Evolutionary conservation across 2,113 vertebrate species (phyloP).

Genomic region (Neotoma lepida): DNA sequence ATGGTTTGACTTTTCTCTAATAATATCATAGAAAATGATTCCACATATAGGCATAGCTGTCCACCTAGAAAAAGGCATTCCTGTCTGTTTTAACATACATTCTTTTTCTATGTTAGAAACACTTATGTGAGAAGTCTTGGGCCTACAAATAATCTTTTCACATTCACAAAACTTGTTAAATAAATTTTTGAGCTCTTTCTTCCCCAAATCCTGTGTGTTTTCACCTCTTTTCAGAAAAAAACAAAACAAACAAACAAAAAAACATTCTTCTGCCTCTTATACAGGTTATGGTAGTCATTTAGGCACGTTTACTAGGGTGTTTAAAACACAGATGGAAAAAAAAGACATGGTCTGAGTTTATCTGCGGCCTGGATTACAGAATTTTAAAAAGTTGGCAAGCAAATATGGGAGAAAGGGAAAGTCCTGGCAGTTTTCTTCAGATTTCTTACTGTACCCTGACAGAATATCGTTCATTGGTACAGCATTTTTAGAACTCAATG

Average conservation of each 20-base stretch:
- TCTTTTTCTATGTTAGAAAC: neutral
- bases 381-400: neutral
- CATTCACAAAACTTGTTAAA: neutral
- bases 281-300: neutral
- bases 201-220: neutral
- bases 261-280: neutral
- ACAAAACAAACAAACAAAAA: too few relatives aligned
- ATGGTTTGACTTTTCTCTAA: slow-evolving; percentile 44
- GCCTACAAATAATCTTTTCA: neutral
- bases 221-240: neutral
- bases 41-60: neutral
- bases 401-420: neutral
- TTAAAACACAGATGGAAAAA: slow-evolving; percentile 7
- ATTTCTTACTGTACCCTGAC: neutral
- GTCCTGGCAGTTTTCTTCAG: neutral
- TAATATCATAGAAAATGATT: slow-evolving; percentile 48
- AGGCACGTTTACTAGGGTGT: neutral
- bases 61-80: neutral
- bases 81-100: neutral
- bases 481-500: neutral
- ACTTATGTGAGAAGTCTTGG: neutral
- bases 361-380: neutral
- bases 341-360: neutral
- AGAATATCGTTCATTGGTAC: neutral
- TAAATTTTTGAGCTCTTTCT: neutral